Evolutionary conservation across 2,888 invertebrate species (phyloP).

Genomic region (Halictus quadricinctus): DNA sequence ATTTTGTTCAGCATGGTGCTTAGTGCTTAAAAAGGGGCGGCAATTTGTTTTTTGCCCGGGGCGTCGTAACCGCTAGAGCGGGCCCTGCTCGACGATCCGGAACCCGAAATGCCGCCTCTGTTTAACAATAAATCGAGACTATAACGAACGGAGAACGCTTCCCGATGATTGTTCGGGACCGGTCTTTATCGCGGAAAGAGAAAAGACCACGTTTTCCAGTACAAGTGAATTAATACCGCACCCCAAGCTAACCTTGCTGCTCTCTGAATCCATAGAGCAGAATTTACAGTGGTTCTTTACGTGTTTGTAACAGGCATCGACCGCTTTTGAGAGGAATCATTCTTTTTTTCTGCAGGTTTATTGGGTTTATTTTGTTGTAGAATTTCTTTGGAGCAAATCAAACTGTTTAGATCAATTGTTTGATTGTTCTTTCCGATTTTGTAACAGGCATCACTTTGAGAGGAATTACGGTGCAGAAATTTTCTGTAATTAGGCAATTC

Average conservation of each 20-base stretch:
- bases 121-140: conserved; percentile 23
- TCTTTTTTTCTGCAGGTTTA: too few relatives aligned
- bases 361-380: neutral
- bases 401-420: neutral
- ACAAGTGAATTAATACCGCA: neutral
- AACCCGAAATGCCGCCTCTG: conserved; percentile 22
- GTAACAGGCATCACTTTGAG: neutral
- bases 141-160: conserved; percentile 23
- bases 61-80: too few relatives aligned
- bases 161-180: neutral
- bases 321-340: neutral
- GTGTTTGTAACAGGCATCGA: neutral
- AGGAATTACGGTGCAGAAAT: neutral
- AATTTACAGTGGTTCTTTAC: neutral
- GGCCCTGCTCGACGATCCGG: conserved; percentile 6
- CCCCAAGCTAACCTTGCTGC: neutral
- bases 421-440: neutral
- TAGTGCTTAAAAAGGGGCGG: too few relatives aligned
- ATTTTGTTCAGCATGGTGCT: too few relatives aligned
- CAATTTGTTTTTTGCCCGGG: too few relatives aligned
- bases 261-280: neutral
- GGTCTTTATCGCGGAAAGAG: neutral
- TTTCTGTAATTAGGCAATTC: neutral
- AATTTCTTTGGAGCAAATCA: too few relatives aligned
- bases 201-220: too few relatives aligned